Percentiles rank a stretch among this genome's conserved stretches.
These are phyloP conservation scores for Lampris megalopsis DNA, from an alignment of 2,113 vertebrate species.

Conservation along the genomic window DNA sequence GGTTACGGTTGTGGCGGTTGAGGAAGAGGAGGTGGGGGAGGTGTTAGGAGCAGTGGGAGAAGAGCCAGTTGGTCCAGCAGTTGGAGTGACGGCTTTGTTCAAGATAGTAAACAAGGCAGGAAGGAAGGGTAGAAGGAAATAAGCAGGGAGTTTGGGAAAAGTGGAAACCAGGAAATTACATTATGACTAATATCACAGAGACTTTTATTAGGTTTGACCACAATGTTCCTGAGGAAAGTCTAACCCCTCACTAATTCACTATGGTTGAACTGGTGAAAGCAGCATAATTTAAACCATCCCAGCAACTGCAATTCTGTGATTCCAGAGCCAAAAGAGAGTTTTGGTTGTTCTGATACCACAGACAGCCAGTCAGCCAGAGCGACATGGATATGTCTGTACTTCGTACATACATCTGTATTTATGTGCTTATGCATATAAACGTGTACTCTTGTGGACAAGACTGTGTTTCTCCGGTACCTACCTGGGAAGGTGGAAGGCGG, in stretches of 20 bases:
- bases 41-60: conserved; percentile 76
- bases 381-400: neutral
- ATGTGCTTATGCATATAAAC: conserved; percentile 84
- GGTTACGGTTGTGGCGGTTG: conserved; percentile 68
- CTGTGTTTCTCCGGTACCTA: conserved; percentile 84
- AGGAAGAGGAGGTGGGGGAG: conserved; percentile 71
- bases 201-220: too few relatives aligned
- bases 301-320: too few relatives aligned
- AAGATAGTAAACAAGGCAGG: conserved; percentile 43
- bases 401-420: conserved; percentile 56
- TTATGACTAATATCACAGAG: too few relatives aligned
- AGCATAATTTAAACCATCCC: too few relatives aligned
- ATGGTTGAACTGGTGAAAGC: too few relatives aligned
- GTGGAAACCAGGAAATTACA: too few relatives aligned
- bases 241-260: too few relatives aligned
- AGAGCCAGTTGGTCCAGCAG: conserved; percentile 70
- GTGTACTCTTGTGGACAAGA: conserved; percentile 70
- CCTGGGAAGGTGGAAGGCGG: conserved; percentile 94
- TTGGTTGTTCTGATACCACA: too few relatives aligned
- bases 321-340: too few relatives aligned
- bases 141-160: neutral
- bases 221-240: too few relatives aligned
- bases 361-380: too few relatives aligned
- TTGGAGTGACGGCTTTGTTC: conserved; percentile 86
- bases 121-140: neutral